A percentile compares a stretch with the other conserved stretches of the same genome.
These are phyloP conservation scores for Samia ricini DNA, from an alignment of 1,140 invertebrate species.

Conservation along the genomic window DNA sequence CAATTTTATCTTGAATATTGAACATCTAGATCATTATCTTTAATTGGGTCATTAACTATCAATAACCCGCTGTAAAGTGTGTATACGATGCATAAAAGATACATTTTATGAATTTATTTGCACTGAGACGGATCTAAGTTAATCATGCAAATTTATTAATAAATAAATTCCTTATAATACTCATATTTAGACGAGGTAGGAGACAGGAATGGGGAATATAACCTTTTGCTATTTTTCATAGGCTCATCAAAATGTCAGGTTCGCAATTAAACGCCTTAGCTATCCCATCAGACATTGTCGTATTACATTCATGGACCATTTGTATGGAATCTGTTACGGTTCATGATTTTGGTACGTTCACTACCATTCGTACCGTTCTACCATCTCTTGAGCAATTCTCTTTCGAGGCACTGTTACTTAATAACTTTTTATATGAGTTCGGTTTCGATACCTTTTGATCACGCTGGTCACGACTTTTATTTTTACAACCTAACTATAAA, in stretches of 20 bases:
- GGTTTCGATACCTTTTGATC: slow-evolving; percentile 7
- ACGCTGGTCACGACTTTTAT: slow-evolving; percentile 8
- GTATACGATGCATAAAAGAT: too few species aligned
- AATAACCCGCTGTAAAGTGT: not conserved
- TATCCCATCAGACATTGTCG: slow-evolving; percentile 57
- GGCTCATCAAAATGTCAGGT: slow-evolving; percentile 26
- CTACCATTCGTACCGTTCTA: too few species aligned
- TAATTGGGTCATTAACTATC: not conserved
- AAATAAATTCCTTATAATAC: not conserved
- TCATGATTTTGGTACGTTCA: slow-evolving; percentile 64
- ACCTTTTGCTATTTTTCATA: slow-evolving; percentile 11
- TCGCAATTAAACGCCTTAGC: slow-evolving; percentile 33
- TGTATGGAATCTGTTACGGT: slow-evolving; percentile 61
- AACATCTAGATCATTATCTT: not conserved
- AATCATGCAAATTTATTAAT: not conserved
- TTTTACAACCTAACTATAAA: slow-evolving; percentile 1
- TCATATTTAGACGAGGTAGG: not conserved
- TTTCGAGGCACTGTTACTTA: slow-evolving; percentile 44
- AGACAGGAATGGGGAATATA: slow-evolving; percentile 2
- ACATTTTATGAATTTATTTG: not conserved
- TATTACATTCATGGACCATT: slow-evolving; percentile 66
- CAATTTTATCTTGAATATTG: not conserved
- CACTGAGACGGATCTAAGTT: not conserved
- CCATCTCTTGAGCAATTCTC: slow-evolving; percentile 44
- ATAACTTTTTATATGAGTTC: slow-evolving; percentile 44